Conservation (phyloP, 2,888 invertebrate genomes). For the Lapara coniferarum region DNA sequence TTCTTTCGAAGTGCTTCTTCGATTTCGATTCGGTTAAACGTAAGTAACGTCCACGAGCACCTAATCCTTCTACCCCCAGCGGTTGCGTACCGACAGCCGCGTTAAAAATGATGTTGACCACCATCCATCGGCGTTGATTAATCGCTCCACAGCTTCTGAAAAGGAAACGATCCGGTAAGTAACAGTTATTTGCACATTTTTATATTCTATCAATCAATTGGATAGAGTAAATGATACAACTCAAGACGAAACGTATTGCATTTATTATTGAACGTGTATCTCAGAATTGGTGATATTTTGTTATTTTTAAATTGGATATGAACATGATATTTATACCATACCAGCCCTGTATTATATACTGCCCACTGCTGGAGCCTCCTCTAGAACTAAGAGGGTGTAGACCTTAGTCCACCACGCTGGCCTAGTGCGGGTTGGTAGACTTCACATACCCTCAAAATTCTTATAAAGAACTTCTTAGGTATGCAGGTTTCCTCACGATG, state of each 20-base stretch:
- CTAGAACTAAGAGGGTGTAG: too few species aligned
- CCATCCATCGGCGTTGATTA: constrained; percentile 65
- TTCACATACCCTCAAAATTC: too few species aligned
- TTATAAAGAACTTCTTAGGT: too few species aligned
- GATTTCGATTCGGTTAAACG: neutral
- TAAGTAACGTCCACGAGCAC: constrained; percentile 71
- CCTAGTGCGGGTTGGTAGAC: too few species aligned
- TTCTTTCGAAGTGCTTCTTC: neutral
- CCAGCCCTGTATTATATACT: too few species aligned
- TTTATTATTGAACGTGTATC: neutral
- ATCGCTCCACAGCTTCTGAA: constrained; percentile 57
- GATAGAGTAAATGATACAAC: neutral
- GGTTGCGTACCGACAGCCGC: constrained; percentile 69
- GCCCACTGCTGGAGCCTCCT: too few species aligned
- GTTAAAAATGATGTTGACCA: constrained; percentile 76
- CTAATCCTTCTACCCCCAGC: constrained; percentile 47
- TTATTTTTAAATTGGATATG: neutral
- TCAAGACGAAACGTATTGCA: neutral
- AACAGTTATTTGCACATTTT: constrained; percentile 43
- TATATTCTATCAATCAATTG: constrained; percentile 39
- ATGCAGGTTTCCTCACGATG: too few species aligned
- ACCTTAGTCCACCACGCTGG: too few species aligned
- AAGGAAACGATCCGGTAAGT: constrained; percentile 35
- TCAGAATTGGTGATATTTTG: neutral
- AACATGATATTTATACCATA: too few species aligned